Evolutionary conservation across 2,113 vertebrate genomes (phyloP).

Genomic region (Calypte anna): DNA sequence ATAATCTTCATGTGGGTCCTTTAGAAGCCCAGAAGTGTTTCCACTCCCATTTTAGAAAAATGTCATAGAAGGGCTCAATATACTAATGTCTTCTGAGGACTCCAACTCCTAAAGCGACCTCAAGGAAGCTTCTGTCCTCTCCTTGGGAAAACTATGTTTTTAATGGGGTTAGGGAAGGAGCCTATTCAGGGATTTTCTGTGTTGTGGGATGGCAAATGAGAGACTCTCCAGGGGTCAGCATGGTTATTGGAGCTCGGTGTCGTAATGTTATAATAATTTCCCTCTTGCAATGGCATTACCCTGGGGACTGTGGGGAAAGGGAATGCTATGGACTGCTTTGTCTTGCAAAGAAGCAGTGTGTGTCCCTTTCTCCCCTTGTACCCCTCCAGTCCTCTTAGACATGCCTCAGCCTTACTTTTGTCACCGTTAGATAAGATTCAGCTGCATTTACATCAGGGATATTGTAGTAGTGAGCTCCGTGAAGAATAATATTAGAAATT

Average conservation of each 20-base stretch:
- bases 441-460: not conserved
- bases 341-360: not conserved
- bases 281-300: not conserved
- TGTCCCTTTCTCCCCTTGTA: not conserved
- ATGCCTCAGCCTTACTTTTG: not conserved
- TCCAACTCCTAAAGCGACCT: not conserved
- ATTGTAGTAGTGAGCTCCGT: not conserved
- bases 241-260: slow-evolving; percentile 8
- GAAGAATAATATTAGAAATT: not conserved
- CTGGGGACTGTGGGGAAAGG: not conserved
- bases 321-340: not conserved
- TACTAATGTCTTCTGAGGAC: not conserved
- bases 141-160: not conserved
- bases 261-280: slow-evolving; percentile 7
- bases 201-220: not conserved
- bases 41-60: not conserved
- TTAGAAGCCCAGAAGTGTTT: not conserved
- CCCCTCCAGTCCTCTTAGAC: not conserved
- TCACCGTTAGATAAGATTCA: not conserved
- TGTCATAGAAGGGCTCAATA: not conserved
- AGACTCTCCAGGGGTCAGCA: not conserved
- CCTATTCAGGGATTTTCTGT: not conserved
- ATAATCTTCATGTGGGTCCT: not conserved
- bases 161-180: not conserved
- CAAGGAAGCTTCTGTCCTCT: not conserved